Percentiles rank a stretch among this genome's conserved stretches.
phyloP scores from a whole-genome alignment of 2,888 invertebrate genomes.

The Mythimna impura region DNA sequence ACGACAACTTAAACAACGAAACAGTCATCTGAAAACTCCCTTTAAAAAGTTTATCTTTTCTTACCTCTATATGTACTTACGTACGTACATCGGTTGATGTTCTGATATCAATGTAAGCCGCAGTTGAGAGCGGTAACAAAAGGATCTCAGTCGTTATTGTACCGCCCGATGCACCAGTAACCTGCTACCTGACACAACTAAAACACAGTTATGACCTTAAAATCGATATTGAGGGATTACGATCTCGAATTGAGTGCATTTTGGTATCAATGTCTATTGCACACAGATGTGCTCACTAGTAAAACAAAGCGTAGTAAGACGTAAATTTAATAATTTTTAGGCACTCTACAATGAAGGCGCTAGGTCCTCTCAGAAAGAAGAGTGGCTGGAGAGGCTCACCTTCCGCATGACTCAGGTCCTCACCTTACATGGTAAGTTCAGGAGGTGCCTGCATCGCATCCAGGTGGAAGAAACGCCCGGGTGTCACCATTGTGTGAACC shows the following conservation, averaged over 20 bases:
- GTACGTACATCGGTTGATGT: not conserved
- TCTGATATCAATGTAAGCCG: constrained; percentile 35
- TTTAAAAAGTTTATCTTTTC: not conserved
- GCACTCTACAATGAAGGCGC: no score
- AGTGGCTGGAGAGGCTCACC: no score
- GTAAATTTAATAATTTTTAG: not conserved
- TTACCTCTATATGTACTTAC: not conserved
- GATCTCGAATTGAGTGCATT: constrained; percentile 14
- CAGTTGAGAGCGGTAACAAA: constrained; percentile 39
- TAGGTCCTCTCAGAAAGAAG: no score
- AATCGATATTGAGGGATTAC: constrained; percentile 21
- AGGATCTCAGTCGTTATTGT: constrained; percentile 38
- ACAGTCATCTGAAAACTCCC: constrained; percentile 1
- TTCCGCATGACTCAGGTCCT: no score
- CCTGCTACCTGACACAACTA: constrained; percentile 19
- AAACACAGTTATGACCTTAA: constrained; percentile 6
- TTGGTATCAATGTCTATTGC: constrained; percentile 5
- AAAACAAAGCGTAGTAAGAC: constrained; percentile 25
- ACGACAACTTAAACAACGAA: not conserved
- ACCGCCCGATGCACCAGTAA: constrained; percentile 33
- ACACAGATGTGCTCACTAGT: constrained; percentile 15
- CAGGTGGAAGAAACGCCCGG: no score
- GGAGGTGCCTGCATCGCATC: no score
- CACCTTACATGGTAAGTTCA: no score
- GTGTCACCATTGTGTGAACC: no score